Evolutionary conservation across 2,888 invertebrate genomes (phyloP).

Genomic region (Aphidoletes aphidimyza): DNA sequence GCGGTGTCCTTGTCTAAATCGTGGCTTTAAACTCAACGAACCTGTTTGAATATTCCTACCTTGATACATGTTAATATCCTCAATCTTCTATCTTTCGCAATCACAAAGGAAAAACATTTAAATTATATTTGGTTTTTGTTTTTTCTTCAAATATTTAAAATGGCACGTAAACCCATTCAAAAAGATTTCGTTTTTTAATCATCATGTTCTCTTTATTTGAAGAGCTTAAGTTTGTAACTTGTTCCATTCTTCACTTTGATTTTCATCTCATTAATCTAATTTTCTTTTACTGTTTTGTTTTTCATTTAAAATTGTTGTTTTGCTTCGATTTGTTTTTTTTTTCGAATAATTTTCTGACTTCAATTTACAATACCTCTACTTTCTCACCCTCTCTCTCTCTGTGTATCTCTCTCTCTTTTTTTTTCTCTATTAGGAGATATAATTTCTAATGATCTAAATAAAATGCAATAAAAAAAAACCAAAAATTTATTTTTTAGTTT

Average conservation of each 20-base stretch:
- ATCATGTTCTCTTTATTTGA: conserved; percentile 7
- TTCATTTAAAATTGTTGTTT: too few relatives aligned
- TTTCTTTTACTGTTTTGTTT: neutral
- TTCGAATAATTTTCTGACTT: too few relatives aligned
- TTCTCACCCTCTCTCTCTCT: too few relatives aligned
- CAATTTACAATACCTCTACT: neutral
- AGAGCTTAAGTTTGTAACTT: neutral
- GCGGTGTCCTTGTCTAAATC: neutral
- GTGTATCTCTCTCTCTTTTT: too few relatives aligned
- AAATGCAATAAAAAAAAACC: neutral
- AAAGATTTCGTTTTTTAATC: too few relatives aligned
- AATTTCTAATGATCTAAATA: too few relatives aligned
- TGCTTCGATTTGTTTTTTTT: too few relatives aligned
- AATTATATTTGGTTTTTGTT: neutral
- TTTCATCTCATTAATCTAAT: neutral
- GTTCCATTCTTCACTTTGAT: conserved; percentile 10
- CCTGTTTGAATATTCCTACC: neutral
- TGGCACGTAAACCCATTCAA: neutral
- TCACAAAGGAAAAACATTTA: neutral
- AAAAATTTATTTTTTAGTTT: conserved; percentile 24
- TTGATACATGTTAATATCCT: too few relatives aligned
- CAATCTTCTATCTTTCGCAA: too few relatives aligned
- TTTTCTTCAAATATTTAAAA: neutral
- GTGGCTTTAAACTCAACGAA: neutral
- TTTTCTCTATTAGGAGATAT: too few relatives aligned